Evolutionary conservation across 2,113 vertebrate genomes (phyloP).

Genomic region (Oostethus manadensis): DNA sequence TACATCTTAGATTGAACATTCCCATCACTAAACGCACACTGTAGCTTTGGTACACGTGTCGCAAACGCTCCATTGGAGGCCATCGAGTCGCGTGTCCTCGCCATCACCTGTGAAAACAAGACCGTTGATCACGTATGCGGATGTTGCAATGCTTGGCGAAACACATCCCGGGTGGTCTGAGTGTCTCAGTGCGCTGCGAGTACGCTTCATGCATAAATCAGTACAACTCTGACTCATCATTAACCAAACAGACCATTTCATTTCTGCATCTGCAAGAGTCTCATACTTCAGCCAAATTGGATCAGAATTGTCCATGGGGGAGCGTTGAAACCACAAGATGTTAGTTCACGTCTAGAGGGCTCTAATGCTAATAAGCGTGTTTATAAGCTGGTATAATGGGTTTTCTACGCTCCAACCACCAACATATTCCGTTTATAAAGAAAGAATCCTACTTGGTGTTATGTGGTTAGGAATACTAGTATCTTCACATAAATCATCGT

Average conservation of each 20-base stretch:
- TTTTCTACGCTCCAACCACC: too few species aligned
- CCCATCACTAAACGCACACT: not conserved
- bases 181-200: slow-evolving; percentile 65
- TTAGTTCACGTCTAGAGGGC: too few species aligned
- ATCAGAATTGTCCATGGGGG: too few species aligned
- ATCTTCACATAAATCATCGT: not conserved
- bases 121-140: not conserved
- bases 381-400: too few species aligned
- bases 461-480: too few species aligned
- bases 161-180: not conserved
- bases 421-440: too few species aligned
- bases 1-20: not conserved
- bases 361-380: too few species aligned
- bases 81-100: not conserved
- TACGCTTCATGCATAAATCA: slow-evolving; percentile 50
- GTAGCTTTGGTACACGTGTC: too few species aligned
- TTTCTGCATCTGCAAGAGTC: too few species aligned
- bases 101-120: not conserved
- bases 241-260: slow-evolving; percentile 17
- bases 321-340: too few species aligned
- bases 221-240: slow-evolving; percentile 61
- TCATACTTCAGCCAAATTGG: too few species aligned
- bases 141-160: not conserved
- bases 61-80: not conserved
- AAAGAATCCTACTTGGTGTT: too few species aligned